These are phyloP conservation scores for Aurelia aurita complex sp. Pacific DNA, from an alignment of 30 jellyfish, hydroid and myxozoan species.

Conservation along the genomic window DNA sequence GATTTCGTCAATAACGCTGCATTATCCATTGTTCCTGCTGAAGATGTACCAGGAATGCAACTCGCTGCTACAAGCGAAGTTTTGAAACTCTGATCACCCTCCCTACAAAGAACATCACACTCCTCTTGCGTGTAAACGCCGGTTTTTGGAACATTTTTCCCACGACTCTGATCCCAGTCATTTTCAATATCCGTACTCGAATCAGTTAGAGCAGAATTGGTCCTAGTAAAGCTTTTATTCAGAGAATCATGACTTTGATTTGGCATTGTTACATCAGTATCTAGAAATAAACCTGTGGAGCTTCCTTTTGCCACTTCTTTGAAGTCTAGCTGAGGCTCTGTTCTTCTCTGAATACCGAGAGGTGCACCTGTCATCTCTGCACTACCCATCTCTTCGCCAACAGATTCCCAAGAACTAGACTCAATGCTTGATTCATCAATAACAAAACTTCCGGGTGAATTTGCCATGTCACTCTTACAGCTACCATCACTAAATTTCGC, in stretches of 20 bases:
- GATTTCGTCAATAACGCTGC: background rate
- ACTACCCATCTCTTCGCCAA: background rate
- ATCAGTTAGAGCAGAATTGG: conserved; percentile 5
- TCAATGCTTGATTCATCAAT: background rate
- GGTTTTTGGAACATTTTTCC: background rate
- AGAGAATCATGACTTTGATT: background rate
- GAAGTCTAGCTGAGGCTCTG: background rate
- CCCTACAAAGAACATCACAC: background rate
- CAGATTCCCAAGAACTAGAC: background rate
- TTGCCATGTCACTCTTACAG: background rate
- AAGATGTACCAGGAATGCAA: background rate
- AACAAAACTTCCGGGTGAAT: background rate
- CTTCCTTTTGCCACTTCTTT: too few relatives aligned
- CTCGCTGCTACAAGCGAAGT: background rate
- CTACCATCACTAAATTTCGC: background rate
- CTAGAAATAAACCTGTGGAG: background rate
- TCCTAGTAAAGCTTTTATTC: background rate
- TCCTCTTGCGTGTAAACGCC: background rate
- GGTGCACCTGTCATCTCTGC: background rate
- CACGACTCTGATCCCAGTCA: conserved; percentile 1
- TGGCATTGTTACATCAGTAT: background rate
- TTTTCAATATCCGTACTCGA: conserved; percentile 22
- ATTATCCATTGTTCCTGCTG: background rate
- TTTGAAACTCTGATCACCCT: background rate
- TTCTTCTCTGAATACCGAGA: background rate